phyloP scores from a whole-genome alignment of 35 echinoderm and acorn worm species.

The Strongylocentrotus purpuratus region DNA sequence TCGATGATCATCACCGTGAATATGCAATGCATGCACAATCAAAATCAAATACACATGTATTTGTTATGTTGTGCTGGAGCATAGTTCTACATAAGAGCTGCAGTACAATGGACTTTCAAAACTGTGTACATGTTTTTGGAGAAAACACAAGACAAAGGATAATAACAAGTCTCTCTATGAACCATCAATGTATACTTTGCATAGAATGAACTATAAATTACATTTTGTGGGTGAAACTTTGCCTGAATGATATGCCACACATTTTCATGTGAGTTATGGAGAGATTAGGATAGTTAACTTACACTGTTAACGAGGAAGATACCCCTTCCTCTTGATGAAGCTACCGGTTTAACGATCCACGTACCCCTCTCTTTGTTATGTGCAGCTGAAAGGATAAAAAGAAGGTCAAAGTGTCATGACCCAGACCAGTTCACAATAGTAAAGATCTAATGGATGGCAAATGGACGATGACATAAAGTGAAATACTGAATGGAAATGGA shows the following conservation, averaged over 20 bases:
- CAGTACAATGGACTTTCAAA: no score
- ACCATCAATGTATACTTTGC: no score
- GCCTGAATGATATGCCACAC: background rate
- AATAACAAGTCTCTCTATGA: no score
- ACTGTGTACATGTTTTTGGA: no score
- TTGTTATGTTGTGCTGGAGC: no score
- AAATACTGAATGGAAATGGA: background rate
- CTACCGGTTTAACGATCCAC: conserved; percentile 99
- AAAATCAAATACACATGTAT: no score
- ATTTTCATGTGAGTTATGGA: background rate
- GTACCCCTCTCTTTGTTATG: conserved; percentile 93
- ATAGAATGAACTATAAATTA: no score
- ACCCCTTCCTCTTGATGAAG: conserved; percentile 94
- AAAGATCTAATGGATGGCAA: no score
- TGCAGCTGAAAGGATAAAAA: conserved; percentile 72
- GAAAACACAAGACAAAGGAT: no score
- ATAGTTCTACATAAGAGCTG: no score
- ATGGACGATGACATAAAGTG: background rate
- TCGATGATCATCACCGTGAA: no score
- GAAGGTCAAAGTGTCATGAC: background rate
- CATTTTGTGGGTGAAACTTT: background rate
- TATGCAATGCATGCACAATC: no score
- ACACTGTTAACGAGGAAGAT: conserved; percentile 99
- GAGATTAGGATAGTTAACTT: conserved; percentile 51
- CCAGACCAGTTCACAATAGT: background rate